Conservation (phyloP, 2,888 invertebrate genomes). For the Rhabditophanes sp. region DNA sequence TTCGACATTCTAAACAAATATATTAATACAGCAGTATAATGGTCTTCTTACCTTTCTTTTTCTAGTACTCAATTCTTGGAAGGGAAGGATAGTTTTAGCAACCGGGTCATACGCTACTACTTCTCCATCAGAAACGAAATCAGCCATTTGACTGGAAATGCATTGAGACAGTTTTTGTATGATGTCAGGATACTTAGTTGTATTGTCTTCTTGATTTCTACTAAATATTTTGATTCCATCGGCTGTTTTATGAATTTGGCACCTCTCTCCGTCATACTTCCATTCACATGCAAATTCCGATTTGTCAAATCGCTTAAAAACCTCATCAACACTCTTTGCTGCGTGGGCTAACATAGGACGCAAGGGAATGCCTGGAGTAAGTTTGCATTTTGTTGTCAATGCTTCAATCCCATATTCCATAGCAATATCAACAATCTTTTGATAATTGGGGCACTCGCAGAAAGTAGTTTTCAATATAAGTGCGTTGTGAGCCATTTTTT, state of each 20-base stretch:
- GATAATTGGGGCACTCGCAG: slow-evolving; percentile 89
- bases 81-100: slow-evolving; percentile 75
- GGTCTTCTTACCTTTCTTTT: slow-evolving; percentile 92
- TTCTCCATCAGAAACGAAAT: slow-evolving; percentile 81
- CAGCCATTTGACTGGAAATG: slow-evolving; percentile 20
- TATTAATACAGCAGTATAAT: too few species aligned
- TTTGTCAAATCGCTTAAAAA: slow-evolving; percentile 57
- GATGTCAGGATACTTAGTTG: slow-evolving; percentile 85
- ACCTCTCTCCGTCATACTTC: slow-evolving; percentile 97
- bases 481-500: slow-evolving; percentile 59
- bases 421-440: slow-evolving; percentile 63
- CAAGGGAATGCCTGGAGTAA: slow-evolving; percentile 71
- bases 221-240: slow-evolving; percentile 69
- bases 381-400: slow-evolving; percentile 63
- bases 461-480: slow-evolving; percentile 75
- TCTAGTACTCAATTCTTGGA: slow-evolving; percentile 81
- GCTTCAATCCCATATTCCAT: slow-evolving; percentile 60
- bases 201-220: slow-evolving; percentile 84
- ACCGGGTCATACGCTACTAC: slow-evolving; percentile 84
- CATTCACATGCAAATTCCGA: slow-evolving; percentile 88
- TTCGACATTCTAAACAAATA: slow-evolving; percentile 62
- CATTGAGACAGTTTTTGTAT: slow-evolving; percentile 47
- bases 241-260: slow-evolving; percentile 57
- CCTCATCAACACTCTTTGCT: slow-evolving; percentile 63
- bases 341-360: slow-evolving; percentile 98